Base-by-base conservation (phyloP, 2,113 vertebrate species). In the Acrocephalus kingi region DNA sequence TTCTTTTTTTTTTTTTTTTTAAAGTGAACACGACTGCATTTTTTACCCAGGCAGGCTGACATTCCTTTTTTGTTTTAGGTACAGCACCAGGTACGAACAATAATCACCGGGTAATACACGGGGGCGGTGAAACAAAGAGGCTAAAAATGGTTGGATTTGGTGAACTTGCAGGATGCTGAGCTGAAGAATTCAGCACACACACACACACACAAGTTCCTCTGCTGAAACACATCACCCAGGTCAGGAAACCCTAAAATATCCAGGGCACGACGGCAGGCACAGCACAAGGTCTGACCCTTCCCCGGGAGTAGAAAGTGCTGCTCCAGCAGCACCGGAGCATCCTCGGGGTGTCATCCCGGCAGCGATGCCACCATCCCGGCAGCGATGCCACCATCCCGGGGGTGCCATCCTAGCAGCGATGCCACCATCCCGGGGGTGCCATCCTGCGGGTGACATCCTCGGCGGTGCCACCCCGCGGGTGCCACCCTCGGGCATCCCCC, bases 141-240 rank as follows among this genome's bases (percentile, higher is more conserved):
- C 41, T 76, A 54, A 72, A 82, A 92, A 83, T 11, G 67, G 75
- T 64, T 35, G 52, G 43, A n/a, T 90, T 18, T 23, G 52, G 33
- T 24, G 33, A 77, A 69, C 35, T 41, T 52, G 54, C 58, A 35
- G 82, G 62, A 59, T 43, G 64, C 58, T 7, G 61, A 0, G 16
- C 4, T 10, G 62, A 13, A 61, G 62, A 35, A 85, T 33, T 24
- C 61, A 12, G 48, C 43, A 4, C 27, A 11, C 20, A 27, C 43
- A 14, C 23, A 20, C 45, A 13, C 23, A 11, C 24, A 21, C 18
- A 16, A 59, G 66, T 64, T 79, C 39, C 61, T 41, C 10, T 3
- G 43, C 56, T 4, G 37, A 8, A 31, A 13, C 9, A 45, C 7
- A n/a, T 0, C 0, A 19, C 49, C 45, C 68, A 17, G 82, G 43